phyloP scores from a whole-genome alignment of 30 jellyfish, hydroid and myxozoan species.

The Pseudorhiza aurosa region DNA sequence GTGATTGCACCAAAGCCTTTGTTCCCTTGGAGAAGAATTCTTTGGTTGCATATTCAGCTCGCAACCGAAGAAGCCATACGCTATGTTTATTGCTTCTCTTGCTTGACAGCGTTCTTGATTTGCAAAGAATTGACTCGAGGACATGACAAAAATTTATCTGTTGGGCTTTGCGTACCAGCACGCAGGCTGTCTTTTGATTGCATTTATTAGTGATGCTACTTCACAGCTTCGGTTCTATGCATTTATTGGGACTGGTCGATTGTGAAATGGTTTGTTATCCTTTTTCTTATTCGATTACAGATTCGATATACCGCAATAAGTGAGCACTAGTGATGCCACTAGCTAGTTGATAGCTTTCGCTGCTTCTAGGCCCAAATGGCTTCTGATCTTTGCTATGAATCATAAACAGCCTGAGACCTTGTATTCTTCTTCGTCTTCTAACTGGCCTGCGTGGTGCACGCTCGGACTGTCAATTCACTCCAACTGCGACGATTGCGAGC shows the following conservation, averaged over 20 bases:
- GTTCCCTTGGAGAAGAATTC: constrained; percentile 38
- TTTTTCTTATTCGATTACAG: neutral
- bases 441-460: no score
- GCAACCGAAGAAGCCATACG: constrained; percentile 23
- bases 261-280: neutral
- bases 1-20: constrained; percentile 20
- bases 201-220: no score
- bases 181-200: no score
- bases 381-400: constrained; percentile 33
- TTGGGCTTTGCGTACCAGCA: neutral
- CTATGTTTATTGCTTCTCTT: constrained; percentile 22
- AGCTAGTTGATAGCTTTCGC: constrained; percentile 2
- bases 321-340: constrained; percentile 20
- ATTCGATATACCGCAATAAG: constrained; percentile 4
- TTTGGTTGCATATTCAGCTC: constrained; percentile 40
- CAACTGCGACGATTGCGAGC: no score
- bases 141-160: constrained; percentile 13
- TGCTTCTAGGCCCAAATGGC: constrained; percentile 18
- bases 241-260: no score
- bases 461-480: no score
- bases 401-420: constrained; percentile 18
- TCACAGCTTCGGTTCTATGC: no score
- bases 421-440: no score
- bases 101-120: constrained; percentile 26
- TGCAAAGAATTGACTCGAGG: constrained; percentile 3